These are phyloP conservation scores for Hippocampus comes DNA, from an alignment of 2,113 vertebrate species.

Conservation along the genomic window DNA sequence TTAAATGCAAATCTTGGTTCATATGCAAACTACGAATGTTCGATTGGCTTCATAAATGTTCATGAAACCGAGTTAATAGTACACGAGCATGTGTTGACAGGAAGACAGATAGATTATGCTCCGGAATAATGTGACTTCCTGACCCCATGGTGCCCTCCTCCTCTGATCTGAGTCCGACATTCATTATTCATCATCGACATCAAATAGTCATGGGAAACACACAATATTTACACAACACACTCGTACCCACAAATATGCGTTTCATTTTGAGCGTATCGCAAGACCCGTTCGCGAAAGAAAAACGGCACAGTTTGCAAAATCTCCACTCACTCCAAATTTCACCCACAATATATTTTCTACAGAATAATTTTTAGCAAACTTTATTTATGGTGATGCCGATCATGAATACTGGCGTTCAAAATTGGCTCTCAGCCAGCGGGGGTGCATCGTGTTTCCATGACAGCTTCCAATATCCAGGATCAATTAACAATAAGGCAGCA, in stretches of 20 bases:
- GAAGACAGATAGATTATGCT: neutral
- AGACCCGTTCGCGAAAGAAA: no score
- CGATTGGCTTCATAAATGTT: neutral
- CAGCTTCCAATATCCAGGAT: neutral
- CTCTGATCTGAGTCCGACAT: conserved; percentile 22
- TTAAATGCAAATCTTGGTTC: neutral
- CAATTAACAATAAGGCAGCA: neutral
- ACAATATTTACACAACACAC: neutral
- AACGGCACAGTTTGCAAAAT: no score
- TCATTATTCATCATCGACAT: conserved; percentile 50
- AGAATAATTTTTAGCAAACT: no score
- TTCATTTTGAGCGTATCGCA: neutral
- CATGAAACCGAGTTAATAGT: neutral
- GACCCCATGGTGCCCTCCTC: conserved; percentile 22
- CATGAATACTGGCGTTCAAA: neutral
- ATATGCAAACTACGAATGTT: neutral
- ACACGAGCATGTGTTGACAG: neutral
- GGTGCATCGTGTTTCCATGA: neutral
- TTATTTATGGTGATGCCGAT: no score
- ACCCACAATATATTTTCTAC: no score
- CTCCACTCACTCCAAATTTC: no score
- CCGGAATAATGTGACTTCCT: neutral
- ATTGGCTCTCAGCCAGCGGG: neutral
- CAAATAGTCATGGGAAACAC: conserved; percentile 34
- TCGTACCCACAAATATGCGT: no score